A percentile compares a stretch with the other conserved stretches of the same genome.
Evolutionary conservation across 2,888 invertebrate genomes (phyloP).

Genomic region (Erebia palarica): DNA sequence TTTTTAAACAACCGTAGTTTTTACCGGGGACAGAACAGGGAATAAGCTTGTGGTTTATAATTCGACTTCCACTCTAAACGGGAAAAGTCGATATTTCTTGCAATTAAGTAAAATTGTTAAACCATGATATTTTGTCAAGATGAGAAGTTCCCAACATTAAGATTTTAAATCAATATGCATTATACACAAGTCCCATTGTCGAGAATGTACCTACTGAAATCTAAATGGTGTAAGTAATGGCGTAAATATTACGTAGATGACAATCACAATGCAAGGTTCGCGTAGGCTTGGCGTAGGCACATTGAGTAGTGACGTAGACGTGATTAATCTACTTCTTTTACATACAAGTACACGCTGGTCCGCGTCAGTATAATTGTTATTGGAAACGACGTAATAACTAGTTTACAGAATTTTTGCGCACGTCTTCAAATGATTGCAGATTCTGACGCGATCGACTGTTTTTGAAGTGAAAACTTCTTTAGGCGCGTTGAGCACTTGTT

Average conservation of each 20-base stretch:
- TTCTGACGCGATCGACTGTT: slow-evolving; percentile 9
- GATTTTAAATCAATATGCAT: too few relatives aligned
- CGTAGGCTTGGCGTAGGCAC: slow-evolving; percentile 35
- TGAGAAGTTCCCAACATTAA: neutral
- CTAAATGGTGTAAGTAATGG: neutral
- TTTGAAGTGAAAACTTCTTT: too few relatives aligned
- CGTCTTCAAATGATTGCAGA: neutral
- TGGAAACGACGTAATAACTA: slow-evolving; percentile 13
- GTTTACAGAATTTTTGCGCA: slow-evolving; percentile 17
- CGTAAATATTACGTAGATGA: slow-evolving; percentile 2
- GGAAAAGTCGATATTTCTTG: neutral
- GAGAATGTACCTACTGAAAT: neutral
- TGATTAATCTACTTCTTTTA: slow-evolving; percentile 26
- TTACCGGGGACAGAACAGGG: neutral
- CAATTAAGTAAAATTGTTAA: neutral
- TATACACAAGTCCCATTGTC: neutral
- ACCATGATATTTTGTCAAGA: neutral
- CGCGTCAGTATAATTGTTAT: slow-evolving; percentile 12
- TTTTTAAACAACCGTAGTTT: too few relatives aligned
- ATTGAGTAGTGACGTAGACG: slow-evolving; percentile 29
- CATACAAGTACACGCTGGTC: neutral
- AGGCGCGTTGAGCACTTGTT: too few relatives aligned
- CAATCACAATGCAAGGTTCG: slow-evolving; percentile 23
- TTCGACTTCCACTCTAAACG: neutral
- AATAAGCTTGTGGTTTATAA: neutral